A percentile compares a stretch with the other conserved stretches of the same genome.
phyloP scores from a whole-genome alignment of 2,888 invertebrate species.

The Congeria kusceri region DNA sequence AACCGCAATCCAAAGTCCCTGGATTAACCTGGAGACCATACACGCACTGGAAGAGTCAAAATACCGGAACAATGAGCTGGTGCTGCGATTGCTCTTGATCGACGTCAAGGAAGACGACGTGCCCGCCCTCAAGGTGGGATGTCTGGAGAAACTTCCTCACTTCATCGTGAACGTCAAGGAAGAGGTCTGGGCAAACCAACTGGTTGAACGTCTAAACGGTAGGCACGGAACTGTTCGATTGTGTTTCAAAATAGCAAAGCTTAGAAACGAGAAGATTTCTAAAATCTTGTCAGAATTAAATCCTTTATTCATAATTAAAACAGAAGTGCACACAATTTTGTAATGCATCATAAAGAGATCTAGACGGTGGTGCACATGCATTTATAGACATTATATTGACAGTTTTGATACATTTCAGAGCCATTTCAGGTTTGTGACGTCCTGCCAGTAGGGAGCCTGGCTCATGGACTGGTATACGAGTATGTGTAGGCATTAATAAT shows the following conservation, averaged over 20 bases:
- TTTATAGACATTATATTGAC: no score
- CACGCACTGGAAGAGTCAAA: background rate
- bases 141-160: background rate
- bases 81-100: background rate
- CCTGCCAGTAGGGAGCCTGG: conserved; percentile 62
- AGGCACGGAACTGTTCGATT: background rate
- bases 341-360: no score
- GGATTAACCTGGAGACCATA: background rate
- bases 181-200: background rate
- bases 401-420: background rate
- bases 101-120: background rate
- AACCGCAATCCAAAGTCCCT: background rate
- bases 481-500: no score
- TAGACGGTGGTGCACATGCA: no score
- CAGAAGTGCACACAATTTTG: no score
- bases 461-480: conserved; percentile 63
- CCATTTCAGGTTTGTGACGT: conserved; percentile 7
- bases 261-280: no score
- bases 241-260: background rate
- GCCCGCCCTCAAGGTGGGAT: background rate
- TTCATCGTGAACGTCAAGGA: background rate
- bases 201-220: background rate
- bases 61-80: background rate
- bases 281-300: no score
- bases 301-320: no score